Evolutionary conservation across 2,888 invertebrate species (phyloP), one percentile per base, ranked within the genome.

Genomic region (Apocheima hispidaria): DNA sequence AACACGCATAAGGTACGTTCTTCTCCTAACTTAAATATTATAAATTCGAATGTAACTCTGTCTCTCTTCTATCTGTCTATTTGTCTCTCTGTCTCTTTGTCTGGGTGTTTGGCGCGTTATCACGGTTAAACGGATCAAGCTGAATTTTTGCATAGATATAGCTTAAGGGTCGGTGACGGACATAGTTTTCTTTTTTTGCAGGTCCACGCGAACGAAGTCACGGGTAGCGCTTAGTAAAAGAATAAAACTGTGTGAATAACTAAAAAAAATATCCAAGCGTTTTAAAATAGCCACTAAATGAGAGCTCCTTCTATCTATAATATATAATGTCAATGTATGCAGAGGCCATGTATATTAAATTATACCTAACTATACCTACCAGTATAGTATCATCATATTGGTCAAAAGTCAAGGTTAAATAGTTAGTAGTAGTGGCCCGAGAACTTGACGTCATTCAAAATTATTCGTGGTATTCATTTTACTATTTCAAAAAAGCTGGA

Each of bases 251-350:
- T 56, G 30, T 53, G 64, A 65, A 65, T 73, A 61, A 74, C 72
- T 62, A 71, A 60, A 50, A n/a, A 72, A 74, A 67, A 60, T 67
- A 66, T 51, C 50, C 57, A 70, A 66, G 54, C 69, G 66, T 80
- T 78, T 74, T 73, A 75, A 77, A 80, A 79, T 75, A 71, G 69
- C 66, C 68, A 70, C 63, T 63, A 68, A 68, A 66, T 70, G 70
- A 74, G 72, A 75, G 63, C 72, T 72, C 73, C 67, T 72, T 73
- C 67, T 74, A 69, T 69, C n/a, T n/a, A n/a, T n/a, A n/a, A n/a
- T n/a, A n/a, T 69, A 73, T 82, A 83, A 83, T 83, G 82, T 79
- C 77, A 83, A 83, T 81, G 66, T 77, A 84, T 84, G 76, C 82
- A 79, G 81, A 83, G 82, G 83, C 78, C 81, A 73, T 55, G 60